phyloP scores from a whole-genome alignment of 2,888 invertebrate genomes.

The Nowickia ferox region DNA sequence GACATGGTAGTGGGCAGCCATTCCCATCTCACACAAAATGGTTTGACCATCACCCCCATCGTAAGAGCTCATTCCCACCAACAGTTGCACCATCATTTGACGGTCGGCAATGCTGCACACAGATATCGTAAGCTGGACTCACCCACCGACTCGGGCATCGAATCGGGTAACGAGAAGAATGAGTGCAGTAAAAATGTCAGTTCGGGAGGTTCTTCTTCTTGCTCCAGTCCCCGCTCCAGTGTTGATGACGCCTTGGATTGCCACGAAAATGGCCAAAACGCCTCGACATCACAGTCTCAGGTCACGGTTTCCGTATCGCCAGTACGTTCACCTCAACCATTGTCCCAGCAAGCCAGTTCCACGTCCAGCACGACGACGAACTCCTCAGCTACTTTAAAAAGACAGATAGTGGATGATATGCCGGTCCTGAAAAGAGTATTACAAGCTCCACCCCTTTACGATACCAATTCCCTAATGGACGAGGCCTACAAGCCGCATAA shows the following conservation, averaged over 20 bases:
- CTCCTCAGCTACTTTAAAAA: constrained; percentile 79
- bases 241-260: constrained; percentile 90
- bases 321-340: constrained; percentile 81
- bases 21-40: constrained; percentile 88
- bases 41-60: constrained; percentile 89
- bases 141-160: constrained; percentile 96
- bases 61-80: constrained; percentile 80
- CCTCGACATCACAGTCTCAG: constrained; percentile 73
- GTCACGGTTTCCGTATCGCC: constrained; percentile 79
- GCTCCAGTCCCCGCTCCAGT: constrained; percentile 93
- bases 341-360: constrained; percentile 66
- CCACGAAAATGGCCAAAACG: constrained; percentile 78
- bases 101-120: constrained; percentile 81
- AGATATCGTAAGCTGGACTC: constrained; percentile 94
- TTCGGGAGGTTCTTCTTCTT: constrained; percentile 89
- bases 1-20: constrained; percentile 85
- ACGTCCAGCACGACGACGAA: constrained; percentile 71
- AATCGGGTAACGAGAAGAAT: constrained; percentile 94
- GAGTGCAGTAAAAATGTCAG: constrained; percentile 88
- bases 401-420: constrained; percentile 92
- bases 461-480: constrained; percentile 95
- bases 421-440: constrained; percentile 95
- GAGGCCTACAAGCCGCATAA: constrained; percentile 98
- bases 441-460: constrained; percentile 95
- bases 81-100: constrained; percentile 75